Evolutionary conservation across 2,797 vertebrate species (phyloP).

Genomic region (Tragelaphus eurycerus): DNA sequence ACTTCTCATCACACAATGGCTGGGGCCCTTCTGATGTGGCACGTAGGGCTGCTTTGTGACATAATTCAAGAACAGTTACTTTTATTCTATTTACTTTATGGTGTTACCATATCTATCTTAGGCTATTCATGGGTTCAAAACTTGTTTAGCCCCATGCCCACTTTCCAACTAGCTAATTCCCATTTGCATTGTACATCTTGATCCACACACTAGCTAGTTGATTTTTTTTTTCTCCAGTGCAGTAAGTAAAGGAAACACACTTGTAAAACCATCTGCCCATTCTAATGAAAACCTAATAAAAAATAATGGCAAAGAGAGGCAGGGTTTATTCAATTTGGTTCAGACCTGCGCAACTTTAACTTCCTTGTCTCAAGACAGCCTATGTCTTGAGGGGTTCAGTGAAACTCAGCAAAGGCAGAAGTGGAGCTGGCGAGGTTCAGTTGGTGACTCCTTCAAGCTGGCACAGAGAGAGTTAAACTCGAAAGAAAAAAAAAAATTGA

Average conservation of each 20-base stretch:
- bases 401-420: slow-evolving; percentile 22
- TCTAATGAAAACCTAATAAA: slow-evolving; percentile 72
- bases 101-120: not conserved
- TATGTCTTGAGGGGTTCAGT: slow-evolving; percentile 2
- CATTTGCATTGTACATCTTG: not conserved
- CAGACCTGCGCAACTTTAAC: slow-evolving; percentile 51
- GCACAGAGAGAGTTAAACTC: slow-evolving; percentile 63
- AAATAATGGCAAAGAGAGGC: slow-evolving; percentile 63
- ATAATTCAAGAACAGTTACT: not conserved
- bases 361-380: slow-evolving; percentile 47
- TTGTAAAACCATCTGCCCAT: slow-evolving; percentile 29
- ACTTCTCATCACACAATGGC: not conserved
- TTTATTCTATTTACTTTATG: not conserved
- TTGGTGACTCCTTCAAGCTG: not conserved
- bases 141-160: not conserved
- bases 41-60: not conserved
- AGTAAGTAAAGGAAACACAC: slow-evolving; percentile 19
- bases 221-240: slow-evolving; percentile 34
- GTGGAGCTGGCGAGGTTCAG: not conserved
- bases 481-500: slow-evolving; percentile 34
- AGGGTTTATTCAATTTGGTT: slow-evolving; percentile 63
- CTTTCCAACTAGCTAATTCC: not conserved
- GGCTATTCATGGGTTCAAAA: not conserved
- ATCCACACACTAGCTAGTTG: not conserved
- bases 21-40: not conserved